A percentile compares a stretch with the other conserved stretches of the same genome.
These are phyloP conservation scores for Brachionus koreanus DNA, from an alignment of 1,140 invertebrate genomes.

Conservation along the genomic window DNA sequence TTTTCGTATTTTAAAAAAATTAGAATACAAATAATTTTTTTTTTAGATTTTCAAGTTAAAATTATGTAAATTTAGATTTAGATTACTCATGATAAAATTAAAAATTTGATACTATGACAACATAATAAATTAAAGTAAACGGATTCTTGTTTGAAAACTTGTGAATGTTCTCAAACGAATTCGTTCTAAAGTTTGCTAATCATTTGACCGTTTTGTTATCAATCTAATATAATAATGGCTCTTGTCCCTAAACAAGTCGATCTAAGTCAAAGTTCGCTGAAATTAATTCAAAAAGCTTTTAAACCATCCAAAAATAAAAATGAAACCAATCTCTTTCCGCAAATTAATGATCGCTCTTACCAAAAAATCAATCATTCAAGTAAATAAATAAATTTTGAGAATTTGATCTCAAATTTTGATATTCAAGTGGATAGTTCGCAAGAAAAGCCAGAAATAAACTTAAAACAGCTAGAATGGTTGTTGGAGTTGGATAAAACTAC, in stretches of 20 bases:
- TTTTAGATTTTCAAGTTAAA: background rate
- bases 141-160: background rate
- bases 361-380: slow-evolving; percentile 33
- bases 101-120: slow-evolving; percentile 20
- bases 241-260: background rate
- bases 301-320: background rate
- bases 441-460: background rate
- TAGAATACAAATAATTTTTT: too few relatives aligned
- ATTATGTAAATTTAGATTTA: background rate
- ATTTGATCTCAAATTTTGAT: background rate
- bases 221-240: background rate
- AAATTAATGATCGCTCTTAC: background rate
- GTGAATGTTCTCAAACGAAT: background rate
- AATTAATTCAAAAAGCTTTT: background rate
- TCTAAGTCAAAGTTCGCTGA: background rate
- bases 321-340: slow-evolving; percentile 5
- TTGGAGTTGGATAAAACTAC: background rate
- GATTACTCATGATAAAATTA: background rate
- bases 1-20: too few relatives aligned
- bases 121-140: slow-evolving; percentile 15
- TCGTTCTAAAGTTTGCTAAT: background rate
- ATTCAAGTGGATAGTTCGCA: background rate
- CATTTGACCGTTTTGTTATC: background rate
- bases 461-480: slow-evolving; percentile 34
- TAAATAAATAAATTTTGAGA: background rate